Evolutionary conservation across 1,140 invertebrate genomes (phyloP).

Genomic region (Drosophila trapezifrons): DNA sequence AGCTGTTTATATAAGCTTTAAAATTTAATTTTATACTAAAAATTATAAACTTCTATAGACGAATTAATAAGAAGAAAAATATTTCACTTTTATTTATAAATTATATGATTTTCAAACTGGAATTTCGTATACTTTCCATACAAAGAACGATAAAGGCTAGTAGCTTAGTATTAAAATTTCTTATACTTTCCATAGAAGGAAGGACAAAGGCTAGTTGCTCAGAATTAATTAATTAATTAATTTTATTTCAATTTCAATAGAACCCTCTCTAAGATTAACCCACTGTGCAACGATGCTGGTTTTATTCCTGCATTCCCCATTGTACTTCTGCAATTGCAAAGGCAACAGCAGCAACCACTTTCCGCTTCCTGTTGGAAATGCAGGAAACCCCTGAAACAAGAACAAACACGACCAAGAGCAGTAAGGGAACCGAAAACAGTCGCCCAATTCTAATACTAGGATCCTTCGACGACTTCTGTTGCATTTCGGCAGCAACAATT

Average conservation of each 20-base stretch:
- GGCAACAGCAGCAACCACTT: conserved; percentile 59
- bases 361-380: conserved; percentile 68
- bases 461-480: conserved; percentile 29
- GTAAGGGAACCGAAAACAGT: conserved; percentile 22
- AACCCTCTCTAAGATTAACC: no score
- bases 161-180: no score
- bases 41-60: background rate
- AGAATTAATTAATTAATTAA: no score
- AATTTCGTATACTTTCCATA: no score
- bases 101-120: no score
- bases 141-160: no score
- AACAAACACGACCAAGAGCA: conserved; percentile 23
- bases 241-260: no score
- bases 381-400: conserved; percentile 52
- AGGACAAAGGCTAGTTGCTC: no score
- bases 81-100: no score
- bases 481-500: conserved; percentile 45
- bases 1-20: background rate
- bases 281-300: conserved; percentile 38
- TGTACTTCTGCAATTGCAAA: conserved; percentile 40
- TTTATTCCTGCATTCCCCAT: conserved; percentile 24
- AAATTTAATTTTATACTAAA: background rate
- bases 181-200: no score
- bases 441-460: conserved; percentile 56
- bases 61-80: no score